Evolutionary conservation across 2,797 vertebrate species (phyloP).

Genomic region (Leptodactylus fallax): DNA sequence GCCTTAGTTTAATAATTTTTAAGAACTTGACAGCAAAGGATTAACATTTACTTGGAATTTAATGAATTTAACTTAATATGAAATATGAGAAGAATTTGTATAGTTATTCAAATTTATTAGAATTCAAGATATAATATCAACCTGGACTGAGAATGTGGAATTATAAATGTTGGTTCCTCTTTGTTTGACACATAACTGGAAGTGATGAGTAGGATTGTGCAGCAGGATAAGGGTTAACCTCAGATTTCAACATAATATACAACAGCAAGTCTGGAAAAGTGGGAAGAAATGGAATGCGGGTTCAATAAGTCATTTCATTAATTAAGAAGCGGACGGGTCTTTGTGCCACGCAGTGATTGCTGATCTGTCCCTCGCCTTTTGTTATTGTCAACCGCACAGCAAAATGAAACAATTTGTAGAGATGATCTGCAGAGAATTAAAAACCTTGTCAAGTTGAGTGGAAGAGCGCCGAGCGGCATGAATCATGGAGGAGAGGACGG

Average conservation of each 20-base stretch:
- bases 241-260: neutral
- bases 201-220: neutral
- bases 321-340: constrained; percentile 42
- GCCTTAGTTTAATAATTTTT: too few species aligned
- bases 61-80: too few species aligned
- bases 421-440: constrained; percentile 62
- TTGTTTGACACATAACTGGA: neutral
- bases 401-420: constrained; percentile 59
- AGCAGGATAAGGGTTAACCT: neutral
- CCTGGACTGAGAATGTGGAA: too few species aligned
- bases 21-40: too few species aligned
- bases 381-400: constrained; percentile 46
- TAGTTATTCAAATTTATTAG: too few species aligned
- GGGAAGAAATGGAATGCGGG: neutral
- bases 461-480: constrained; percentile 47
- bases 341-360: constrained; percentile 27
- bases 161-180: too few species aligned
- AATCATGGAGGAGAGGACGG: constrained; percentile 31
- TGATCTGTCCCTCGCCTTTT: constrained; percentile 23
- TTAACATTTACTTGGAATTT: too few species aligned
- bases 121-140: too few species aligned
- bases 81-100: too few species aligned
- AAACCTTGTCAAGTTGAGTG: constrained; percentile 53
- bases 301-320: constrained; percentile 45
- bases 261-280: neutral